Evolutionary conservation across 2,797 vertebrate genomes (phyloP), one percentile per base, ranked within the genome.

Genomic region (Tinamus major): DNA sequence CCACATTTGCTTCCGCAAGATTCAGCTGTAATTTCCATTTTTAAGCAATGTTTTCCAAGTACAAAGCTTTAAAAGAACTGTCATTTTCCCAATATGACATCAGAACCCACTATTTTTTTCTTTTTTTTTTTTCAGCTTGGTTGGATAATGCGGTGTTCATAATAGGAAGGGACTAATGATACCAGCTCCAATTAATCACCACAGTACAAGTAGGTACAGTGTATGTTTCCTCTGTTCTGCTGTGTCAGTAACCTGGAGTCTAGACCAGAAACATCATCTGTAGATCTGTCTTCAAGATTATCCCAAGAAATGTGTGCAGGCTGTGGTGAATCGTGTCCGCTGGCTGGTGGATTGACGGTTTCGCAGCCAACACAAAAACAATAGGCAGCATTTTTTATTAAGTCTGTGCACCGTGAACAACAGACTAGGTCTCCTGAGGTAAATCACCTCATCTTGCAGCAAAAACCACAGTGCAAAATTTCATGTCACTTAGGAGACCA

Each of bases 391-490:
- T 20, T 94, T 94, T 94, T 74, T 46, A 79, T 62, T 39, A 56
- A 44, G 42, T 37, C n/a, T 87, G 63, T 56, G 48, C 69, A 55
- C 49, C 44, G 37, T 63, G 87, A 92, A 91, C 0, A 16, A 79
- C 37, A 61, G 61, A 63, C 42, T 48, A 29, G 84, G 26, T 74
- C 26, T 85, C 81, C 75, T 85, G 78, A 90, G 46, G 49, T 90
- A 71, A 86, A 90, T 88, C 87, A 77, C 33, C 35, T 33, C 49
- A 35, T 56, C 59, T 49, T 84, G 27, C 4, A 84, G 79, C 51
- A 89, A 74, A 92, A 94, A 72, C 42, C 67, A 85, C 74, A 64
- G 78, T 35, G 86, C 77, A 51, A 75, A 90, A 91, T 88, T 75
- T 92, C 83, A 51, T 29, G 33, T 92, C 51, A 39, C n/a, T 33